Percentiles rank a stretch among this genome's conserved stretches.
Evolutionary conservation across 2,797 vertebrate genomes (phyloP).

Genomic region (Pseudotriccus pelzelni): DNA sequence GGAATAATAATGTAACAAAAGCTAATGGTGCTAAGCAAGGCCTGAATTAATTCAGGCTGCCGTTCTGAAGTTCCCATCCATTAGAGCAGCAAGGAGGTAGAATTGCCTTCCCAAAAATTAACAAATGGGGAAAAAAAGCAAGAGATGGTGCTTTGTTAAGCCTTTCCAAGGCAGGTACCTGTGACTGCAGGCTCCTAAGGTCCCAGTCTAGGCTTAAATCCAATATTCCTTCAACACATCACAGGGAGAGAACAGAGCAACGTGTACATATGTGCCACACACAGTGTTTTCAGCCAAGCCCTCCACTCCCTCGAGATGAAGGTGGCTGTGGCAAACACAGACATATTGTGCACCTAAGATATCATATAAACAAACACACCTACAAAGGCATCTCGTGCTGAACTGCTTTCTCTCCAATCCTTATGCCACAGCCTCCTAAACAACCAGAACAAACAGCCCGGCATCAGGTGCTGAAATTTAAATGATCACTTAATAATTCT

Average conservation of each 20-base stretch:
- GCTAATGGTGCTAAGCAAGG: neutral
- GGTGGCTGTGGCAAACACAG: slow-evolving; percentile 7
- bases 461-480: neutral
- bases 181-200: neutral
- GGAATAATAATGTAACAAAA: neutral
- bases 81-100: neutral
- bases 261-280: neutral
- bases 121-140: neutral
- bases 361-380: slow-evolving; percentile 12
- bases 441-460: neutral
- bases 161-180: neutral
- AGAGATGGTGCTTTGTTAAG: neutral
- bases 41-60: neutral
- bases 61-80: neutral
- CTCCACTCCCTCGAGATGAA: neutral
- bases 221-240: slow-evolving; percentile 49
- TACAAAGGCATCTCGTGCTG: neutral
- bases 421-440: neutral
- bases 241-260: neutral
- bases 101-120: neutral
- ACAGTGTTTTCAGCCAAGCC: slow-evolving; percentile 3
- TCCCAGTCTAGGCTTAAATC: slow-evolving; percentile 9
- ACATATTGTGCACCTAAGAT: slow-evolving; percentile 32
- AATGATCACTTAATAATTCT: neutral
- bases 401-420: neutral